These are phyloP conservation scores for Acrocephalus kingi DNA, from an alignment of 2,113 vertebrate species.

Conservation along the genomic window DNA sequence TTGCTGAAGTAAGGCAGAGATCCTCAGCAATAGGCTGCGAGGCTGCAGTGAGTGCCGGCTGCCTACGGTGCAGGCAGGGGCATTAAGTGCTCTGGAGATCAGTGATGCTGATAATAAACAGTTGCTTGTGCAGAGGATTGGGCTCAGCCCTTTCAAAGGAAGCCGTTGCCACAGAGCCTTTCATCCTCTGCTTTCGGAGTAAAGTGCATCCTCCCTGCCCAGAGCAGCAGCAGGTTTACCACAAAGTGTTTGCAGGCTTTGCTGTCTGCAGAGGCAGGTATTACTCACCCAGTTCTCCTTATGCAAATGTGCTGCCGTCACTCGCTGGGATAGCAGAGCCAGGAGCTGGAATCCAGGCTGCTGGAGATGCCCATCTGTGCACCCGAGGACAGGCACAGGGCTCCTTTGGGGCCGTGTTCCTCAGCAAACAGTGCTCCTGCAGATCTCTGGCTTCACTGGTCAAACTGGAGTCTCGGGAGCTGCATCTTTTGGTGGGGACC, in stretches of 20 bases:
- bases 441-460: accelerated
- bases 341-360: neutral
- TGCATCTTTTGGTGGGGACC: neutral
- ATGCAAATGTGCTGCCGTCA: accelerated
- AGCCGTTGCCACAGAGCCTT: constrained; percentile 67
- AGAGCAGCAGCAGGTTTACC: constrained; percentile 25
- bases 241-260: neutral
- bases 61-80: neutral
- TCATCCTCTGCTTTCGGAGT: constrained; percentile 18
- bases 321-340: neutral
- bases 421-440: neutral
- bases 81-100: constrained; percentile 32
- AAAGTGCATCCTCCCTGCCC: constrained; percentile 38
- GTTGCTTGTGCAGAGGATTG: constrained; percentile 60
- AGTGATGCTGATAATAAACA: constrained; percentile 50
- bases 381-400: neutral
- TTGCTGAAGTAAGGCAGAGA: neutral
- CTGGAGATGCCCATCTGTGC: neutral
- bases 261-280: constrained; percentile 2
- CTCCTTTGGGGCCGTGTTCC: accelerated
- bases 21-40: neutral
- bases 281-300: neutral
- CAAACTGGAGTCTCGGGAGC: accelerated
- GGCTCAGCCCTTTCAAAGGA: constrained; percentile 69
- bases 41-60: neutral